These are phyloP conservation scores for Eira barbara DNA, from an alignment of 2,113 vertebrate genomes.

Conservation along the genomic window DNA sequence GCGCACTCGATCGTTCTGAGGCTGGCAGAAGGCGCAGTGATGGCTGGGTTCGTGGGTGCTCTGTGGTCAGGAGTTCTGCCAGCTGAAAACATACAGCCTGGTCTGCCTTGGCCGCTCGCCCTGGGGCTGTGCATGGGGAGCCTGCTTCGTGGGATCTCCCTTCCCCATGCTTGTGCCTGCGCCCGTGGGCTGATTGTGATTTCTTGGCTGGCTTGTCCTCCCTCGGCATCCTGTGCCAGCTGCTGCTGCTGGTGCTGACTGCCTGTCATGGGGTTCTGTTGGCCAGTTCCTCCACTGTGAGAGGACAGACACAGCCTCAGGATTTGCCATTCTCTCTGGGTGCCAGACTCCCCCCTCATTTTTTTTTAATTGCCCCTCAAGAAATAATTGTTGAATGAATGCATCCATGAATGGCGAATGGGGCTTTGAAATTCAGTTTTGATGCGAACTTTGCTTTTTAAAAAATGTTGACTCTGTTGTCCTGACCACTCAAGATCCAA, in stretches of 20 bases:
- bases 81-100: not conserved
- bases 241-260: not conserved
- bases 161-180: not conserved
- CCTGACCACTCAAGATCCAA: not conserved
- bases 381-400: slow-evolving; percentile 26
- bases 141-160: not conserved
- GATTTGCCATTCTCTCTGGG: not conserved
- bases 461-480: not conserved
- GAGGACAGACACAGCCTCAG: not conserved
- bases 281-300: not conserved
- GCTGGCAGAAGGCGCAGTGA: not conserved
- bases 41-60: not conserved
- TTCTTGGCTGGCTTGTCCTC: not conserved
- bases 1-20: not conserved
- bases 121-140: not conserved
- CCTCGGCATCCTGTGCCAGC: not conserved
- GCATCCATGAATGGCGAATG: slow-evolving; percentile 1
- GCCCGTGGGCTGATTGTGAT: not conserved
- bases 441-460: not conserved
- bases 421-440: slow-evolving; percentile 31
- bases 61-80: not conserved
- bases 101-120: not conserved
- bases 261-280: not conserved
- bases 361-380: not conserved
- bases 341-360: not conserved